Evolutionary conservation across 2,797 vertebrate genomes (phyloP), one percentile per base, ranked within the genome.

Genomic region (Crenichthys baileyi): DNA sequence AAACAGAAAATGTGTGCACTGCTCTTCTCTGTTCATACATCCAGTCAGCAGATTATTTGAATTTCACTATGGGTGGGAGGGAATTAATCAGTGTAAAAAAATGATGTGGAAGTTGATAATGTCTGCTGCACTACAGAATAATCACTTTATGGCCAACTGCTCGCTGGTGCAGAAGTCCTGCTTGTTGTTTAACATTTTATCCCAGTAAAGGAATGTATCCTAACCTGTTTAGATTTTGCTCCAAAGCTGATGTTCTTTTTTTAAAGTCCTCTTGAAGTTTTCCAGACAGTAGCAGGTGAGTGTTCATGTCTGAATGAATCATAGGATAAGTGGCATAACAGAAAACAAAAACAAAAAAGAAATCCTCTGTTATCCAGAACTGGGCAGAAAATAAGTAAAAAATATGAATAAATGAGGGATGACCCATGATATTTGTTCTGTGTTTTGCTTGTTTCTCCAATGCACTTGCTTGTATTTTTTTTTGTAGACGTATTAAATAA

Each of bases 1-100:
- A 79, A 50, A 78, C 65, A 8, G 26, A 44, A 78, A 44, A 55
- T 73, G 5, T 78, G 50, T 79, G 29, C 67, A 67, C 55, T 61
- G 44, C 39, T 79, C 12, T 41, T 22, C 50, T 31, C 29, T 74
- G 58, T 63, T 48, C 20, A 65, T 41, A n/a, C 56, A 55, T 48
- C 8, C 73, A 61, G 44, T n/a, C 8, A 13, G 20, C 65, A 83
- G 78, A 39, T 61, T 24, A 44, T 68, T 65, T n/a, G 5, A 76
- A 12, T 72, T 56, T 56, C 61, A 70, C 36, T 18, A 5, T 0
- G 50, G 70, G 56, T 48, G 61, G 31, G 29, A 55, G 61, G 39
- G 46, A 29, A 20, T 76, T 58, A 79, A 72, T 70, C 36, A 11
- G 50, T 1, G 31, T 79, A 13, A 53, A 1, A 1, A 36, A 20